A percentile compares a stretch with the other conserved stretches of the same genome.
Conservation (phyloP, 2,797 vertebrate genomes). For the Spheniscus humboldti region DNA sequence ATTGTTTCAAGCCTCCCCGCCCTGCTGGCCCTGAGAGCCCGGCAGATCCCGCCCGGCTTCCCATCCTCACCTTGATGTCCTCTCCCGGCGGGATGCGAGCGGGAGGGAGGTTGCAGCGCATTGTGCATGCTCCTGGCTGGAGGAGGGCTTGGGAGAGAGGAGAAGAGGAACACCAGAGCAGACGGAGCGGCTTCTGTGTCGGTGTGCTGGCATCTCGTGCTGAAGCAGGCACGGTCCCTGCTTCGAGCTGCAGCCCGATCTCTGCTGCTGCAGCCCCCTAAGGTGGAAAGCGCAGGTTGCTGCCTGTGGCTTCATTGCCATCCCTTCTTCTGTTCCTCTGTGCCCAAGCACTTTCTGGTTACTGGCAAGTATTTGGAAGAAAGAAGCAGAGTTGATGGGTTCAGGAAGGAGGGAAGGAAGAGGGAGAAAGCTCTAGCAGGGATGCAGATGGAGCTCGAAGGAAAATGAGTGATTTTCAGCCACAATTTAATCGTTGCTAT, state of each 20-base stretch:
- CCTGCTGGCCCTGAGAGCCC: conserved; percentile 3
- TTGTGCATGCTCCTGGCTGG: not conserved
- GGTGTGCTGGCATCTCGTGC: accelerated
- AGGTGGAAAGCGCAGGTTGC: not conserved
- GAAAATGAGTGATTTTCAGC: not conserved
- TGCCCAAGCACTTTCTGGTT: not conserved
- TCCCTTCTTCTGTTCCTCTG: not conserved
- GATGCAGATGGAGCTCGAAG: not conserved
- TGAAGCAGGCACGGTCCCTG: accelerated
- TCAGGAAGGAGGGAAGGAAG: not conserved
- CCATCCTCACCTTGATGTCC: not conserved
- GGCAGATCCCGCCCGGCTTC: not conserved
- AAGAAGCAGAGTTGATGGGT: not conserved
- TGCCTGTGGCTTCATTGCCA: accelerated
- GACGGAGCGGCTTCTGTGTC: not conserved
- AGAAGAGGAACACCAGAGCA: not conserved
- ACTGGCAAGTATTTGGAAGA: not conserved
- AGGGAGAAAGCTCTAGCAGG: not conserved
- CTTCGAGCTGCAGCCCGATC: accelerated
- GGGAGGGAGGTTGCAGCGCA: not conserved
- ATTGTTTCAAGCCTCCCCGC: conserved; percentile 54
- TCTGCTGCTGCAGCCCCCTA: not conserved
- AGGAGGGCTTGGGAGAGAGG: not conserved
- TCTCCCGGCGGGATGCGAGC: accelerated
- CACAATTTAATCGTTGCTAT: not conserved